Evolutionary conservation across 2,888 invertebrate genomes (phyloP).

Genomic region (Aspidiotus destructor): DNA sequence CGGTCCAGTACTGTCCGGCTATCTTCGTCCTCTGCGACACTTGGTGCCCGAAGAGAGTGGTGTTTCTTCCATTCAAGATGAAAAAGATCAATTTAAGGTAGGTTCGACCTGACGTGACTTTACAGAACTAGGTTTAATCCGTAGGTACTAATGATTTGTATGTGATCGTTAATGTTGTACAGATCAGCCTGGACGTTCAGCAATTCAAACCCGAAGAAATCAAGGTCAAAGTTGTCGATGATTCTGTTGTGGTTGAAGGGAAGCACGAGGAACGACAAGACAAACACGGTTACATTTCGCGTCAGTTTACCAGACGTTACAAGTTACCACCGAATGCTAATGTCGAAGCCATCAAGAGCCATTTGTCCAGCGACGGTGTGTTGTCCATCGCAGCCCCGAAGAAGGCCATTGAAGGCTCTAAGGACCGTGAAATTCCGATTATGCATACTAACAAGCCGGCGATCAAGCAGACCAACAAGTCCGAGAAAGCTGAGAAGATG

Average conservation of each 20-base stretch:
- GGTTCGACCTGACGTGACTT: background rate
- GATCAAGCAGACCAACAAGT: conserved; percentile 29
- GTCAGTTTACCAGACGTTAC: conserved; percentile 44
- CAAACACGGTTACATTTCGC: conserved; percentile 43
- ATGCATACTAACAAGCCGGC: conserved; percentile 38
- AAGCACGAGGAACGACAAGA: conserved; percentile 44
- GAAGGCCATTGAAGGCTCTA: conserved; percentile 16
- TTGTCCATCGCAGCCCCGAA: conserved; percentile 39
- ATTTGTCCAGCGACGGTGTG: conserved; percentile 42
- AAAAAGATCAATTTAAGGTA: conserved; percentile 24
- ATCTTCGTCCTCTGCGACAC: conserved; percentile 23
- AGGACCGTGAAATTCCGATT: conserved; percentile 36
- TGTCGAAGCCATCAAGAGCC: conserved; percentile 41
- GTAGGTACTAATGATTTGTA: conserved; percentile 24
- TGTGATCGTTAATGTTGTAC: conserved; percentile 37
- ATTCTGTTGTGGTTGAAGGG: conserved; percentile 42
- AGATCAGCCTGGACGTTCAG: conserved; percentile 43
- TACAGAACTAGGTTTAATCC: background rate
- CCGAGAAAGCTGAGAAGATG: conserved; percentile 18
- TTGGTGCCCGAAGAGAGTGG: conserved; percentile 16
- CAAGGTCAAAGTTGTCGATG: conserved; percentile 43
- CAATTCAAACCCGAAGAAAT: conserved; percentile 44
- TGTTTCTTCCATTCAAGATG: conserved; percentile 9
- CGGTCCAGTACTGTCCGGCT: conserved; percentile 13
- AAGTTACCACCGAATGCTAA: conserved; percentile 43